Percentiles rank a stretch among this genome's conserved stretches.
Evolutionary conservation across 1,140 invertebrate species (phyloP).

Genomic region (Sycophaga agraensis): DNA sequence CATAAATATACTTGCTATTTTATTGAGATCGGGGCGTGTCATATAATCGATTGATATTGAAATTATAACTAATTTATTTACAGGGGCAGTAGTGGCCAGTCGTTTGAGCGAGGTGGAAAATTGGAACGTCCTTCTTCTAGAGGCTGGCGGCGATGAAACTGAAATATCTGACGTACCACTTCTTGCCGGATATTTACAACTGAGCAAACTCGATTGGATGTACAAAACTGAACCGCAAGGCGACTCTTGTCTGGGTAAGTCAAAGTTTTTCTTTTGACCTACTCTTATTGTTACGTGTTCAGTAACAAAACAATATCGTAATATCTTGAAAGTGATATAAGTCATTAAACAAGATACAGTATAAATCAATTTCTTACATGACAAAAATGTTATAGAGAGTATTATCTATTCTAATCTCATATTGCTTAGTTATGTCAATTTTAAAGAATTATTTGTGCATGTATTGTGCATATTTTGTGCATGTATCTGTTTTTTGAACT

Average conservation of each 20-base stretch:
- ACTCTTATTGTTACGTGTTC: too few species aligned
- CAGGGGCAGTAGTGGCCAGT: slow-evolving; percentile 86
- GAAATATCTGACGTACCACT: slow-evolving; percentile 87
- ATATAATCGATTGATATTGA: not conserved
- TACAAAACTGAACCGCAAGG: slow-evolving; percentile 89
- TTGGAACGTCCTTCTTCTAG: slow-evolving; percentile 82
- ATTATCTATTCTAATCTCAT: too few species aligned
- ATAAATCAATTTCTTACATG: too few species aligned
- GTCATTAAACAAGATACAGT: too few species aligned
- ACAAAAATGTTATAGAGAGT: too few species aligned
- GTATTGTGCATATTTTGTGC: too few species aligned
- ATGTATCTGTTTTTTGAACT: too few species aligned
- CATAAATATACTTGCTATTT: too few species aligned
- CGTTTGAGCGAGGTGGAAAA: slow-evolving; percentile 75
- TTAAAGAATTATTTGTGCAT: too few species aligned
- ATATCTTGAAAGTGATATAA: too few species aligned
- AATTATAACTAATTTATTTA: slow-evolving; percentile 26
- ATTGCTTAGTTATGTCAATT: too few species aligned
- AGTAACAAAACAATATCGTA: too few species aligned
- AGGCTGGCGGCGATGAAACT: slow-evolving; percentile 89
- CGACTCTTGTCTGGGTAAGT: slow-evolving; percentile 73
- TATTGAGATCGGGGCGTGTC: not conserved
- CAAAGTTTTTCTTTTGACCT: not conserved
- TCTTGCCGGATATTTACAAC: slow-evolving; percentile 82
- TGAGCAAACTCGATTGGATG: slow-evolving; percentile 88